A percentile compares a stretch with the other conserved stretches of the same genome.
phyloP scores from a whole-genome alignment of 2,888 invertebrate genomes.

The Andrena marginata region DNA sequence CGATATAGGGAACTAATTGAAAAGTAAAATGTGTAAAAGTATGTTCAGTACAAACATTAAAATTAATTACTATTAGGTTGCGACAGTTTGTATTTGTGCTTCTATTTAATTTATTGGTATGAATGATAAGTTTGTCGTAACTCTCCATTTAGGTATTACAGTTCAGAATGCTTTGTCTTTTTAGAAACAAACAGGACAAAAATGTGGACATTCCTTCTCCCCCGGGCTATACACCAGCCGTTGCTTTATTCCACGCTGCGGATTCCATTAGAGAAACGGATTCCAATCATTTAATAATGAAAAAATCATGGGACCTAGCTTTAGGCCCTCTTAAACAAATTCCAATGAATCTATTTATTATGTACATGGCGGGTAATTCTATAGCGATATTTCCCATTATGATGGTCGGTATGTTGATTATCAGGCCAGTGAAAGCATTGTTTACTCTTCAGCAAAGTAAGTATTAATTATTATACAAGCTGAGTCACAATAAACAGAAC shows the following conservation, averaged over 20 bases:
- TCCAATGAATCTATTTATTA: constrained; percentile 99
- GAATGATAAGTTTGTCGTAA: not conserved
- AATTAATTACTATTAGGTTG: not conserved
- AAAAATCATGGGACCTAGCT: constrained; percentile 98
- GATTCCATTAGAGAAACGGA: constrained; percentile 94
- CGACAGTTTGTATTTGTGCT: not conserved
- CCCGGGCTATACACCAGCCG: constrained; percentile 93
- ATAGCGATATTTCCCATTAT: constrained; percentile 99
- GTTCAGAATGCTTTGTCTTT: not conserved
- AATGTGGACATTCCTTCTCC: constrained; percentile 90
- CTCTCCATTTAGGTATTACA: not conserved
- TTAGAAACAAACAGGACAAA: constrained; percentile 82
- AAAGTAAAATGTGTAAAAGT: not conserved
- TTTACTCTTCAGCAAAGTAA: constrained; percentile 92
- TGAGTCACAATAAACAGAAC: too few species aligned
- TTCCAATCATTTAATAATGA: constrained; percentile 93
- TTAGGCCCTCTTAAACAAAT: constrained; percentile 97
- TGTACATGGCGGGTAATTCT: constrained; percentile 99
- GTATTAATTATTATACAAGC: constrained; percentile 42
- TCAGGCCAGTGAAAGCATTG: constrained; percentile 97
- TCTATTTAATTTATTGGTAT: not conserved
- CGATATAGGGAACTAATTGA: not conserved
- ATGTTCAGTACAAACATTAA: not conserved
- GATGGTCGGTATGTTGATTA: constrained; percentile 99
- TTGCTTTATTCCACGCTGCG: constrained; percentile 89